A percentile compares a stretch with the other conserved stretches of the same genome.
Conservation (phyloP, 2,888 invertebrate genomes). For the Brachyptera risi region DNA sequence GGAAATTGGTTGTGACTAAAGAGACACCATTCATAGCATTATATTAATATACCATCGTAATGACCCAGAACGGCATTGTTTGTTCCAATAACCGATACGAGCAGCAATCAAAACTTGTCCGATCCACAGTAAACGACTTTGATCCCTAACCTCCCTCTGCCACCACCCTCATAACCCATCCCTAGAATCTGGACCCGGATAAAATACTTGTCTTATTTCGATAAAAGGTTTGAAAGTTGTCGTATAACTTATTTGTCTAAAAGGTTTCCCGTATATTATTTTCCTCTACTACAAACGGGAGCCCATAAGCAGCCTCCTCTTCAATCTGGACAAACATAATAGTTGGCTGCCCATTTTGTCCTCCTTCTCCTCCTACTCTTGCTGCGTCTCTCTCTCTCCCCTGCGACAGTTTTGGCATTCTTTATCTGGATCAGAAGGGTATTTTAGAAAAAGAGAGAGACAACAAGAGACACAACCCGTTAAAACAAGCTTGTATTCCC, state of each 20-base stretch:
- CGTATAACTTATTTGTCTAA: constrained; percentile 35
- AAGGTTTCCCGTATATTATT: constrained; percentile 33
- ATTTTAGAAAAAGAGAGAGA: neutral
- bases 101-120: constrained; percentile 2
- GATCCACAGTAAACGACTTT: constrained; percentile 7
- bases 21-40: no score
- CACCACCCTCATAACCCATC: no score
- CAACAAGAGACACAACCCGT: constrained; percentile 23
- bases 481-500: constrained; percentile 27
- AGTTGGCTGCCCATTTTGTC: constrained; percentile 27
- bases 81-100: neutral
- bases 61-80: neutral
- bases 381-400: neutral
- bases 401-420: constrained; percentile 22
- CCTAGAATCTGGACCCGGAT: constrained; percentile 21
- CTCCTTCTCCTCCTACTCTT: neutral
- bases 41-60: no score
- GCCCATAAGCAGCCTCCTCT: constrained; percentile 20
- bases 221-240: constrained; percentile 35
- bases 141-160: constrained; percentile 6
- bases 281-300: neutral
- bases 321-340: constrained; percentile 28
- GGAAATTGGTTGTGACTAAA: no score
- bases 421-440: constrained; percentile 26
- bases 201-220: constrained; percentile 36